A percentile compares a stretch with the other conserved stretches of the same genome.
These are phyloP conservation scores for Peromyscus californicus DNA, from an alignment of 2,113 vertebrate genomes.

Conservation along the genomic window DNA sequence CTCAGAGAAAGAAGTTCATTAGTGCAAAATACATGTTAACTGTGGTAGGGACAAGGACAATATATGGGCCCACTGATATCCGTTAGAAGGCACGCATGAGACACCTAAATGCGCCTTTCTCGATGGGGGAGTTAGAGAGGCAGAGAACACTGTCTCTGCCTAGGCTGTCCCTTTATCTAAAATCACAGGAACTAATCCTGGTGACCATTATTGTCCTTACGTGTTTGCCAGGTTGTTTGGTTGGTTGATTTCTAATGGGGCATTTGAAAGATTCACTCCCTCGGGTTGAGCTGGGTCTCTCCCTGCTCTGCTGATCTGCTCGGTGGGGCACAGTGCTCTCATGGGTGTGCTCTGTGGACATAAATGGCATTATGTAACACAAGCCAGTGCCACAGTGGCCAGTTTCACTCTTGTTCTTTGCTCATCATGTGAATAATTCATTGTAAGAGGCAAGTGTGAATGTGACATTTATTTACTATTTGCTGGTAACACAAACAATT, in stretches of 20 bases:
- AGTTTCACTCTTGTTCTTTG: conserved; percentile 46
- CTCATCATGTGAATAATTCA: conserved; percentile 68
- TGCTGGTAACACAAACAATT: conserved; percentile 52
- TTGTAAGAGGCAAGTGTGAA: conserved; percentile 31
- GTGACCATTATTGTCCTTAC: not conserved
- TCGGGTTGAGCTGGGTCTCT: conserved; percentile 35
- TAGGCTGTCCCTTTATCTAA: not conserved
- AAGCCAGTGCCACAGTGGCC: not conserved
- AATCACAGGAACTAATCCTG: conserved; percentile 11
- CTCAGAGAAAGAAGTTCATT: not conserved
- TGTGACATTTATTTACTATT: conserved; percentile 64
- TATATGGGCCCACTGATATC: not conserved
- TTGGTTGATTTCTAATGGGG: conserved; percentile 26
- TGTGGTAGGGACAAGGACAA: not conserved
- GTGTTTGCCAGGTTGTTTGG: not conserved
- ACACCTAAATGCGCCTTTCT: not conserved
- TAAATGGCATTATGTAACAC: conserved; percentile 52
- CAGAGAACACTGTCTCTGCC: not conserved
- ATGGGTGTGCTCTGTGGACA: conserved; percentile 32
- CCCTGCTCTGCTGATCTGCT: not conserved
- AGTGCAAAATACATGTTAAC: not conserved
- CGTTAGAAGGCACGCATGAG: conserved; percentile 43
- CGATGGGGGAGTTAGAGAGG: not conserved
- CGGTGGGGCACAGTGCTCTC: not conserved
- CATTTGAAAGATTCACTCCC: conserved; percentile 51